Percentiles rank a stretch among this genome's conserved stretches.
Evolutionary conservation across 2,113 vertebrate genomes (phyloP).

Genomic region (Alectura lathami): DNA sequence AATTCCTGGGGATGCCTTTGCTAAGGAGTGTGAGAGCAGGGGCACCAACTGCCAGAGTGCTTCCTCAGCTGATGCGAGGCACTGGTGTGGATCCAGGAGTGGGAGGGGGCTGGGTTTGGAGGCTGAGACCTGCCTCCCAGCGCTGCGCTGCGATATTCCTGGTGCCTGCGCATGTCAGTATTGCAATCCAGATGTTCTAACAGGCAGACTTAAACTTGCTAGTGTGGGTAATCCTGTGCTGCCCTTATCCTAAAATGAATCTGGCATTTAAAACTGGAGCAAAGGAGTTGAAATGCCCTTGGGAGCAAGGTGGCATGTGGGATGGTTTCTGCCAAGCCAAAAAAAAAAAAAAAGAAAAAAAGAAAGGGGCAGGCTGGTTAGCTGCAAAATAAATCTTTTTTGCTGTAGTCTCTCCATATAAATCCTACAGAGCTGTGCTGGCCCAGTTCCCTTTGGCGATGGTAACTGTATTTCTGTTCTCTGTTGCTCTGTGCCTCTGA

Average conservation of each 20-base stretch:
- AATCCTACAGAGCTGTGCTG: not conserved
- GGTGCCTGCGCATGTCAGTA: fast-evolving
- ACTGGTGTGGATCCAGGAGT: not conserved
- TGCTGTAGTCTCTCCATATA: not conserved
- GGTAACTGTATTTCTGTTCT: not conserved
- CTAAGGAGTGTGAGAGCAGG: not conserved
- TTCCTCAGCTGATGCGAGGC: not conserved
- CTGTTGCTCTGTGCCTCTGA: not conserved
- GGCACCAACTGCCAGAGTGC: fast-evolving
- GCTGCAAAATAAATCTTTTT: not conserved
- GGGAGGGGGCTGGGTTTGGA: not conserved
- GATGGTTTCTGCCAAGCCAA: not conserved
- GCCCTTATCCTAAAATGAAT: not conserved
- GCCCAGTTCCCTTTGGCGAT: not conserved
- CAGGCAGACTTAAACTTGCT: not conserved
- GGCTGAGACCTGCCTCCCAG: not conserved
- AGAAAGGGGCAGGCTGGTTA: not conserved
- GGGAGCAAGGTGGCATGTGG: not conserved
- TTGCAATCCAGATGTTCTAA: not conserved
- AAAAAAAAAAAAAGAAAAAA: not conserved
- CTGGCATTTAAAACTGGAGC: not conserved
- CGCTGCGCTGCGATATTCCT: not conserved
- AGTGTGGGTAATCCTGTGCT: not conserved
- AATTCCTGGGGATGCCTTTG: fast-evolving
- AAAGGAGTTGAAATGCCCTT: not conserved